Evolutionary conservation across 2,888 invertebrate genomes (phyloP).

Genomic region (Parochlus steinenii): DNA sequence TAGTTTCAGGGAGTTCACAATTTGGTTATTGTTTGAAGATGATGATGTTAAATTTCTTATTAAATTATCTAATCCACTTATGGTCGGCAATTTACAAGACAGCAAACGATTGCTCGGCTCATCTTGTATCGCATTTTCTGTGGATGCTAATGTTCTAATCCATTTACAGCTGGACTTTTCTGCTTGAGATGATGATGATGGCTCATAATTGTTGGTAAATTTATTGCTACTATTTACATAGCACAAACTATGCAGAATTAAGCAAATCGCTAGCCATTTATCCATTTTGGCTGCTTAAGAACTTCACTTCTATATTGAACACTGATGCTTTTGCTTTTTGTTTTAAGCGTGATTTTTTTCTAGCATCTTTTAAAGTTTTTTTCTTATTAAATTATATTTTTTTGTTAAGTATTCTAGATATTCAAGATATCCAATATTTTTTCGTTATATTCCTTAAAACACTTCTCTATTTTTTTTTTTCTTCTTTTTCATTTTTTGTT

Average conservation of each 20-base stretch:
- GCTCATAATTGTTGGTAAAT: conserved; percentile 9
- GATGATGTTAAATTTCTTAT: conserved; percentile 8
- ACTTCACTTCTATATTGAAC: too few species aligned
- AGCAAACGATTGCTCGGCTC: conserved; percentile 5
- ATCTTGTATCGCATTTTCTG: conserved; percentile 4
- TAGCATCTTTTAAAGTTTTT: too few species aligned
- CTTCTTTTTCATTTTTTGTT: too few species aligned
- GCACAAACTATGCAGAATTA: conserved; percentile 7
- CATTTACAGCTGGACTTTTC: conserved; percentile 6
- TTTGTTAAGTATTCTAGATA: too few species aligned
- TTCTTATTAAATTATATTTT: too few species aligned
- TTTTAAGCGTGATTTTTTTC: too few species aligned
- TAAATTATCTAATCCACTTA: conserved; percentile 11
- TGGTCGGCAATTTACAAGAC: conserved; percentile 10
- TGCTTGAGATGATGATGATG: conserved; percentile 1
- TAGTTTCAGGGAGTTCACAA: conserved; percentile 34
- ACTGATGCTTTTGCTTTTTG: too few species aligned
- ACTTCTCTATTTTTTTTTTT: too few species aligned
- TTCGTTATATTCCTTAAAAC: too few species aligned
- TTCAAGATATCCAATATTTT: too few species aligned
- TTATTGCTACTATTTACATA: conserved; percentile 8
- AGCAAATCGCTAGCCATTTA: conserved; percentile 11
- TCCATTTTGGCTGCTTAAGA: conserved; percentile 7
- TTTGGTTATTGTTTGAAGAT: conserved; percentile 5
- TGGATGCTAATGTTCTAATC: background rate